Evolutionary conservation across 2,888 invertebrate species (phyloP), one percentile per base, ranked within the genome.

Genomic region (Drosophila neutralis): DNA sequence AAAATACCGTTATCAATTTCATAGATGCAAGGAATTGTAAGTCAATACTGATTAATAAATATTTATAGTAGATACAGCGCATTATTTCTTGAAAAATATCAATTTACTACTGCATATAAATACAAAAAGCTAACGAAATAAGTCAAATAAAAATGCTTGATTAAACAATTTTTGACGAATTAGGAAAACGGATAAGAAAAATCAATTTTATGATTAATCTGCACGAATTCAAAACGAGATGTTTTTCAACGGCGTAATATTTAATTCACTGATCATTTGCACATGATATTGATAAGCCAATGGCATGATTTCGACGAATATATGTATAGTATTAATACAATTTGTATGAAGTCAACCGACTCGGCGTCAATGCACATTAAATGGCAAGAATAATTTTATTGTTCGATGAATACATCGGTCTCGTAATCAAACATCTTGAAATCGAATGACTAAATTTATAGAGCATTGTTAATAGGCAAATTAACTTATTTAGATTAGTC

Each of bases 221-320:
- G 7, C 45, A 45, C 7, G 15, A n/a, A 18, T 24, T 53, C 5
- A 52, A 52, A n/a, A 31, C 6, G 4, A 31, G 13, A 15, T 6
- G 6, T 4, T n/a, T 24, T 6, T 7, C 4, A 36, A 27, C 27
- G 38, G 36, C 57, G 35, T 49, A 51, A 51, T 60, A 77, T 70
- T 74, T 74, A 51, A 71, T 58, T 77, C 65, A 35, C 40, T 18
- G 27, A 52, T 18, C 36, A 33, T 36, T 59, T 15, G n/a, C 38
- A 33, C 51, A 18, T 27, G 13, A 31, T 52, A 31, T 38, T 67
- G 77, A 77, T 74, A 64, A 77, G 77, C 70, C 70, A 61, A 64
- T 73, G 66, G 69, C 57, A 70, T 67, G 70, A 63, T 70, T 53
- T 31, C 10, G 18, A 35, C 13, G 33, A 45, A 58, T 42, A 15